A percentile compares a stretch with the other conserved stretches of the same genome.
These are phyloP conservation scores for Therioaphis trifolii DNA, from an alignment of 2,888 invertebrate genomes.

Conservation along the genomic window DNA sequence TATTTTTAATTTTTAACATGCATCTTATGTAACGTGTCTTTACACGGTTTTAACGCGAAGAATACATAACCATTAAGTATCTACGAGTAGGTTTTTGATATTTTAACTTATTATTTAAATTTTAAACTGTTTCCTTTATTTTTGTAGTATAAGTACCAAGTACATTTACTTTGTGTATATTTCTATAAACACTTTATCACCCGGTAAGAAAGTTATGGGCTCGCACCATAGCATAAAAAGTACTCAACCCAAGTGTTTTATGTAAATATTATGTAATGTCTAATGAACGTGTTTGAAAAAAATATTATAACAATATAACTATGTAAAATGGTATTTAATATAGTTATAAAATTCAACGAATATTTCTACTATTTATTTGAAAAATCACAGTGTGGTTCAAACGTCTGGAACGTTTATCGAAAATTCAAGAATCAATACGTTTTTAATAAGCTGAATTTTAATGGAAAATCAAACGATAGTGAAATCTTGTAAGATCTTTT, in stretches of 20 bases:
- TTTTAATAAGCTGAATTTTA: too few species aligned
- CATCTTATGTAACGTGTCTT: not conserved
- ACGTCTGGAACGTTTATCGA: too few species aligned
- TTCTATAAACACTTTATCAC: not conserved
- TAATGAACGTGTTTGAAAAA: slow-evolving; percentile 19
- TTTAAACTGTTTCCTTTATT: not conserved
- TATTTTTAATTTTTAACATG: not conserved
- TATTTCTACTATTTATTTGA: not conserved
- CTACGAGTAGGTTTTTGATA: not conserved
- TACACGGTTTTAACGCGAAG: too few species aligned
- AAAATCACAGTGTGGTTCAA: too few species aligned
- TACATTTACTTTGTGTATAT: too few species aligned
- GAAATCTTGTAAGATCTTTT: too few species aligned
- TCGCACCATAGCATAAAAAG: slow-evolving; percentile 16
- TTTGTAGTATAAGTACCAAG: too few species aligned
- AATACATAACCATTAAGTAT: not conserved
- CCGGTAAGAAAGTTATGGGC: slow-evolving; percentile 18
- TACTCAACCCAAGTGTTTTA: slow-evolving; percentile 24
- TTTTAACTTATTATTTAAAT: not conserved
- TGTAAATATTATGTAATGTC: slow-evolving; percentile 35
- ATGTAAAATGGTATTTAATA: slow-evolving; percentile 1
- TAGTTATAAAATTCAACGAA: not conserved
- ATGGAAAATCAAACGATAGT: too few species aligned
- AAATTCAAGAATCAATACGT: too few species aligned
- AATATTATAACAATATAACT: not conserved